Evolutionary conservation across 2,797 vertebrate species (phyloP).

Genomic region (Acipenser oxyrinchus): DNA sequence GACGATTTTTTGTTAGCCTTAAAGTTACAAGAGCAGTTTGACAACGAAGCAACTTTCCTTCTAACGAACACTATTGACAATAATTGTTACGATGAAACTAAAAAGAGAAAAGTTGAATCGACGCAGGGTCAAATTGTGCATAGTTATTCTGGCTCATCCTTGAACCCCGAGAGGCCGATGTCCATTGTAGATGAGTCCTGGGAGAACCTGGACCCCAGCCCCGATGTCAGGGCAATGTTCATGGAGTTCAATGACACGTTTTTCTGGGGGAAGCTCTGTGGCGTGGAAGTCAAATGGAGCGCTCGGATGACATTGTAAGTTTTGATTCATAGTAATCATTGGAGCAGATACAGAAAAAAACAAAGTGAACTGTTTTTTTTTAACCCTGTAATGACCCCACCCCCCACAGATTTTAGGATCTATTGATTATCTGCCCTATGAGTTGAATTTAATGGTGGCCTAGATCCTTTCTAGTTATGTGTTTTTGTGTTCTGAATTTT

Average conservation of each 20-base stretch:
- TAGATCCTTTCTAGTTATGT: too few relatives aligned
- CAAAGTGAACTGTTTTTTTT: too few relatives aligned
- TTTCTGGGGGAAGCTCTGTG: conserved; percentile 80
- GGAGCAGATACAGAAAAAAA: too few relatives aligned
- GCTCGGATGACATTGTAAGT: conserved; percentile 87
- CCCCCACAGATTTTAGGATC: too few relatives aligned
- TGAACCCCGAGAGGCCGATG: conserved; percentile 41
- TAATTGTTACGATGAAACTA: conserved; percentile 23
- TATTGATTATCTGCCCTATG: too few relatives aligned
- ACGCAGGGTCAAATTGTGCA: conserved; percentile 10
- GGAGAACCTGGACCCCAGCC: conserved; percentile 87
- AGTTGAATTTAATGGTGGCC: too few relatives aligned
- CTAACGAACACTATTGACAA: conserved; percentile 12
- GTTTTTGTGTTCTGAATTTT: too few relatives aligned
- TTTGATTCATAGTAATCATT: neutral
- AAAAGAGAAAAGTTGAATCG: conserved; percentile 48
- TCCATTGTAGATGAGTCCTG: conserved; percentile 84
- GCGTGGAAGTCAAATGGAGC: conserved; percentile 90
- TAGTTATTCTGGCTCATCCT: conserved; percentile 10
- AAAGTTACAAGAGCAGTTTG: conserved; percentile 68
- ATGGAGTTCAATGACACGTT: conserved; percentile 79
- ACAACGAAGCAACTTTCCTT: conserved; percentile 47
- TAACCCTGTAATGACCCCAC: too few relatives aligned
- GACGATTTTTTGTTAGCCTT: conserved; percentile 63
- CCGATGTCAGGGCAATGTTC: conserved; percentile 79